Evolutionary conservation across 1,140 invertebrate genomes (phyloP).

Genomic region (Thaumatotibia leucotreta): DNA sequence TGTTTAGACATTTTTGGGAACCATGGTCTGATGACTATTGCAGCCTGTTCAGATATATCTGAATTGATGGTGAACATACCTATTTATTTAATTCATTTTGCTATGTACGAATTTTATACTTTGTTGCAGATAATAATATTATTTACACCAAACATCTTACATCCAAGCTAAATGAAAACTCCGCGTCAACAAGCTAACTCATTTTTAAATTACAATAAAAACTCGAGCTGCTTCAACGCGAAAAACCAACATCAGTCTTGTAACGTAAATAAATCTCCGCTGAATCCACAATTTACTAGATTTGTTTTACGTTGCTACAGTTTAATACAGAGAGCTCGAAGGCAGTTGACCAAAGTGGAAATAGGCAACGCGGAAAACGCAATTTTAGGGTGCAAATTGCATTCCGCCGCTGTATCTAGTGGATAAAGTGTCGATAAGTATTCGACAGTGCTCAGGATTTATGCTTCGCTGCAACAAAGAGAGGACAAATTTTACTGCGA

Average conservation of each 20-base stretch:
- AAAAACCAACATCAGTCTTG: background rate
- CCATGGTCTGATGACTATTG: too few relatives aligned
- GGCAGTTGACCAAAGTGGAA: constrained; percentile 26
- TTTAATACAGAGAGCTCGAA: background rate
- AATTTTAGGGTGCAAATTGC: constrained; percentile 35
- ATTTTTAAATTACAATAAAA: background rate
- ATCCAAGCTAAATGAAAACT: background rate
- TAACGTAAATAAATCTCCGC: background rate
- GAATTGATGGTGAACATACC: too few relatives aligned
- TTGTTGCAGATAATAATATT: too few relatives aligned
- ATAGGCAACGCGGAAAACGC: constrained; percentile 22
- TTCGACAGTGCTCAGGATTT: constrained; percentile 23
- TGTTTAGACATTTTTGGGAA: too few relatives aligned
- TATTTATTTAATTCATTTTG: too few relatives aligned
- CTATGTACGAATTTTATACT: too few relatives aligned
- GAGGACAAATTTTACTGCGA: constrained; percentile 16
- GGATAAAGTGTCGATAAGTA: constrained; percentile 33
- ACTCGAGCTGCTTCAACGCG: background rate
- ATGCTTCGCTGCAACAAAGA: constrained; percentile 24
- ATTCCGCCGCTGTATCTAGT: constrained; percentile 24
- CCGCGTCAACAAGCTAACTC: background rate
- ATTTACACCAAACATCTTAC: too few relatives aligned
- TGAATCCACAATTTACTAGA: constrained; percentile 1
- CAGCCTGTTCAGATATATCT: too few relatives aligned
- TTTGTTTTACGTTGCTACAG: background rate